Percentiles rank a stretch among this genome's conserved stretches.
Conservation (phyloP, 2,797 vertebrate genomes). For the Hemibagrus guttatus region DNA sequence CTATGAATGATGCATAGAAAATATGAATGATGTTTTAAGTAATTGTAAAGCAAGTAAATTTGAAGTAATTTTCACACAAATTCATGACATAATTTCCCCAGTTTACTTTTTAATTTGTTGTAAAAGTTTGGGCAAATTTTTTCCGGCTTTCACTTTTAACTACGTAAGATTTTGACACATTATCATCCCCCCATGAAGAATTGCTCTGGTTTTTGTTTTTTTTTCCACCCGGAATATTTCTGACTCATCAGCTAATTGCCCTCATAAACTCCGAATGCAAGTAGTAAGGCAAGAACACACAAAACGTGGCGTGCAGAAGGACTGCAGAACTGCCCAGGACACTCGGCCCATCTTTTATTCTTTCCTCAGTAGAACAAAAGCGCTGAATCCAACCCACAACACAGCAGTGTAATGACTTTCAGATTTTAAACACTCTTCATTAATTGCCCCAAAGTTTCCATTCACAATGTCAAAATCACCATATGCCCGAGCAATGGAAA, state of each 20-base stretch:
- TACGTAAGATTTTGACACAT: too few species aligned
- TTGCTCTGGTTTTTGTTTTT: too few species aligned
- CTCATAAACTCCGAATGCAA: neutral
- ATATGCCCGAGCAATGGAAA: constrained; percentile 55
- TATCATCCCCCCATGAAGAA: neutral
- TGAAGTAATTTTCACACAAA: too few species aligned
- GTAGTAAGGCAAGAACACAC: neutral
- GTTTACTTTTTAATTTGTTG: neutral
- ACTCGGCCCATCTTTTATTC: constrained; percentile 24
- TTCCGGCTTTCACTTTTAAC: neutral
- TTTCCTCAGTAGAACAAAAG: constrained; percentile 23
- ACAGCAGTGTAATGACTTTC: constrained; percentile 52
- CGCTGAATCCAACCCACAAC: constrained; percentile 46
- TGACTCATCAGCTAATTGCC: neutral
- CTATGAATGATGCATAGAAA: neutral
- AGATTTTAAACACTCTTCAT: constrained; percentile 50
- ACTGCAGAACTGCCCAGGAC: constrained; percentile 18
- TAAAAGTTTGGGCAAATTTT: neutral
- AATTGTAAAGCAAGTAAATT: too few species aligned
- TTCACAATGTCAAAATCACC: constrained; percentile 49
- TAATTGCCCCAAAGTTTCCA: constrained; percentile 54
- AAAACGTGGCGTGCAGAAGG: neutral
- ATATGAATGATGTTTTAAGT: too few species aligned
- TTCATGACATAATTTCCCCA: neutral
- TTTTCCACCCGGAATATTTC: neutral